phyloP scores from a whole-genome alignment of 2,797 vertebrate species.

The Margarornis squamiger region DNA sequence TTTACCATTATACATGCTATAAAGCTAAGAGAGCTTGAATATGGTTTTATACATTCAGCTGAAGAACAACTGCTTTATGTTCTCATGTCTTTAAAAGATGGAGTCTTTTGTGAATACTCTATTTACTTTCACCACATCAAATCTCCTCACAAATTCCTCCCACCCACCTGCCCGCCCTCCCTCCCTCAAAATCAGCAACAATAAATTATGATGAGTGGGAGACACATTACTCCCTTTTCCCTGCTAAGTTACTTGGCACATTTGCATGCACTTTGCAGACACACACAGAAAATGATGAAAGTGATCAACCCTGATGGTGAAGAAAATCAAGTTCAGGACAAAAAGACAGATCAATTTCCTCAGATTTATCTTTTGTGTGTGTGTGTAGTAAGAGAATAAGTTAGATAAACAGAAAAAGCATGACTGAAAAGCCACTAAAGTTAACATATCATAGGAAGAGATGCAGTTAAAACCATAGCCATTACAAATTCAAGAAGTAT shows the following conservation, averaged over 20 bases:
- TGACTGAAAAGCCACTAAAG: not conserved
- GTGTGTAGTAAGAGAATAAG: not conserved
- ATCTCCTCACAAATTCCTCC: not conserved
- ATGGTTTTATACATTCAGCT: not conserved
- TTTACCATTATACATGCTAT: not conserved
- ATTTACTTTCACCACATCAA: not conserved
- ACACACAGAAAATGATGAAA: not conserved
- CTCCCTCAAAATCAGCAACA: not conserved
- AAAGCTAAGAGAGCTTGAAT: not conserved
- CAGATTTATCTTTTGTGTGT: not conserved
- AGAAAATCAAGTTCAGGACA: not conserved
- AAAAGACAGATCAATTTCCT: not conserved
- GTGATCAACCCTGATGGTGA: not conserved
- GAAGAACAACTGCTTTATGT: not conserved
- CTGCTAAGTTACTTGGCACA: not conserved
- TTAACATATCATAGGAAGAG: not conserved
- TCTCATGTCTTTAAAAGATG: not conserved
- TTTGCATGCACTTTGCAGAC: not conserved
- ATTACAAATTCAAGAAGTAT: not conserved
- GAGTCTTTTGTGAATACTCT: not conserved
- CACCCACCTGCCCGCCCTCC: not conserved
- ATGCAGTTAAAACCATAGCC: not conserved
- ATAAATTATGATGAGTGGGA: not conserved
- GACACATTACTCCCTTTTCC: not conserved
- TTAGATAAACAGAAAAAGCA: not conserved